These are phyloP conservation scores for Apogon hyalosoma DNA, from an alignment of 2,797 vertebrate species.

Conservation along the genomic window DNA sequence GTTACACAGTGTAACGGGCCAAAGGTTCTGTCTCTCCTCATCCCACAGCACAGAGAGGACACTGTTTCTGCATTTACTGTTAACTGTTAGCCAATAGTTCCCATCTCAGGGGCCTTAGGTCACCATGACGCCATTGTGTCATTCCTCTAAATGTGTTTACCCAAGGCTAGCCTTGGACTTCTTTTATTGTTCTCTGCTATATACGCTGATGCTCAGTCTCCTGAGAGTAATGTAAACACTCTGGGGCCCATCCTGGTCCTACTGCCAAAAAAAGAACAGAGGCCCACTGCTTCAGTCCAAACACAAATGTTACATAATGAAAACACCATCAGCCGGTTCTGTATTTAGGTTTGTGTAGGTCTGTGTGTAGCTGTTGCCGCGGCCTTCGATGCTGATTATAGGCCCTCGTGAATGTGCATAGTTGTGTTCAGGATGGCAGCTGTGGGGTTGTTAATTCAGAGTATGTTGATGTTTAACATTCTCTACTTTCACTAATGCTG, in stretches of 20 bases:
- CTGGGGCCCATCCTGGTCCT: constrained; percentile 49
- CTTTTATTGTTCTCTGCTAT: constrained; percentile 71
- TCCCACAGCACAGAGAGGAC: constrained; percentile 7
- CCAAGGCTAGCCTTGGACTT: constrained; percentile 40
- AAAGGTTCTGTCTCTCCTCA: constrained; percentile 61
- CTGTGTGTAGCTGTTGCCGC: constrained; percentile 15
- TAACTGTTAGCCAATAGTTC: constrained; percentile 38
- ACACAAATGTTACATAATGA: constrained; percentile 70
- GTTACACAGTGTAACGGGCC: constrained; percentile 20
- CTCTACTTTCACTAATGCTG: constrained; percentile 19
- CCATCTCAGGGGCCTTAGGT: constrained; percentile 33
- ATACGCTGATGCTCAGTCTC: constrained; percentile 52
- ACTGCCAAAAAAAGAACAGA: constrained; percentile 73
- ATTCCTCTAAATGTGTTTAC: constrained; percentile 70
- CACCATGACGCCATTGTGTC: constrained; percentile 51
- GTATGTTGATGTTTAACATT: constrained; percentile 26
- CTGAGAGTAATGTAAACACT: constrained; percentile 74
- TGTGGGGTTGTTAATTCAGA: constrained; percentile 24
- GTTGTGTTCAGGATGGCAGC: constrained; percentile 12
- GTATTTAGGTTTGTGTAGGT: constrained; percentile 28
- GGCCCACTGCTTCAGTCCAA: constrained; percentile 45
- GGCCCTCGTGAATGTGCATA: constrained; percentile 30
- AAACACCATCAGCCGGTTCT: constrained; percentile 49
- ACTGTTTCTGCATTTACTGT: constrained; percentile 7
- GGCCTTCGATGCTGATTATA: neutral